Conservation (phyloP, 2,113 vertebrate genomes). For the Ophthalmolycus amberensis region DNA sequence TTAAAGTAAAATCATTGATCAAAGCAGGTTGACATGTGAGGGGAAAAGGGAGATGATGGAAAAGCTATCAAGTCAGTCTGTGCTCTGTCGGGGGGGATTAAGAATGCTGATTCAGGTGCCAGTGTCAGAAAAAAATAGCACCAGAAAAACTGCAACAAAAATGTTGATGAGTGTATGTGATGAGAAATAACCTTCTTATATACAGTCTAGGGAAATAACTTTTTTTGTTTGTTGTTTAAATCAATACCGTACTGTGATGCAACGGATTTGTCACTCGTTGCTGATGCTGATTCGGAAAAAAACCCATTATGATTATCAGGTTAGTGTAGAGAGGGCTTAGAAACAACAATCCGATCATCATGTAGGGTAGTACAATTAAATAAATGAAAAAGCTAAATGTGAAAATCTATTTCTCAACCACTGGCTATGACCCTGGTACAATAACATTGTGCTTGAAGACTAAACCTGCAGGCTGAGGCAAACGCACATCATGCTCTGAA, state of each 20-base stretch:
- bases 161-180: neutral
- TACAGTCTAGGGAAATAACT: neutral
- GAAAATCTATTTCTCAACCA: neutral
- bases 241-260: neutral
- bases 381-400: neutral
- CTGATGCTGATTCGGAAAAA: neutral
- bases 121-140: neutral
- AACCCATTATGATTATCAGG: neutral
- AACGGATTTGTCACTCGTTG: neutral
- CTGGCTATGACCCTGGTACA: neutral
- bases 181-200: neutral
- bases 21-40: neutral
- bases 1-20: neutral
- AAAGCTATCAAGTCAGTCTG: neutral
- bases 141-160: neutral
- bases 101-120: neutral
- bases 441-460: neutral
- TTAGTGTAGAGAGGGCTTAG: neutral
- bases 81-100: neutral
- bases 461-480: constrained; percentile 1
- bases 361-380: neutral
- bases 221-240: no score
- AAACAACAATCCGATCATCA: neutral
- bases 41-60: neutral
- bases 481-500: neutral